These are phyloP conservation scores for Prionace glauca DNA, from an alignment of 2,797 vertebrate genomes.

Conservation along the genomic window DNA sequence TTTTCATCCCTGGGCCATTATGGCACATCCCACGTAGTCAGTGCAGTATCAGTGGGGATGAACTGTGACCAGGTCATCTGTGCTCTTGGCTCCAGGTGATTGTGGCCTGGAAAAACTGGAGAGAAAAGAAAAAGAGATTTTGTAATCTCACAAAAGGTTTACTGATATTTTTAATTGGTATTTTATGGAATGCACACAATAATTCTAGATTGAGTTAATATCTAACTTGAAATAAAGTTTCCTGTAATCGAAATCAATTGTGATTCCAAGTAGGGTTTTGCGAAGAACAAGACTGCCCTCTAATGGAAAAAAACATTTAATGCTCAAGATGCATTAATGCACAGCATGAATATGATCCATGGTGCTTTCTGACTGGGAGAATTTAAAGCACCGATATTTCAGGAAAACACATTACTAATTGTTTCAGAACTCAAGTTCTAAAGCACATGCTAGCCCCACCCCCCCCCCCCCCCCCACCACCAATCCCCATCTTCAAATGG, in stretches of 20 bases:
- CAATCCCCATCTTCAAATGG: background rate
- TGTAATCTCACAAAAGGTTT: slow-evolving; percentile 5
- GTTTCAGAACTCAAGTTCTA: background rate
- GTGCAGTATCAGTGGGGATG: background rate
- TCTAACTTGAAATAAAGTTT: slow-evolving; percentile 10
- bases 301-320: background rate
- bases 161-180: background rate
- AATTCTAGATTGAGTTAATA: background rate
- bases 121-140: slow-evolving; percentile 1
- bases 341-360: background rate
- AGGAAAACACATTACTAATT: background rate
- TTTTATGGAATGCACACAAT: background rate
- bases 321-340: background rate
- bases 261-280: background rate
- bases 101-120: background rate
- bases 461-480: too few relatives aligned
- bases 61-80: slow-evolving; percentile 5
- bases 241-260: slow-evolving; percentile 7
- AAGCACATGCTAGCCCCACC: background rate
- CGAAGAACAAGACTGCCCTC: slow-evolving; percentile 34
- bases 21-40: background rate
- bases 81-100: slow-evolving; percentile 12
- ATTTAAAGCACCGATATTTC: background rate
- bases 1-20: background rate
- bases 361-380: background rate